Base-by-base conservation (phyloP, 2,888 invertebrate species). In the Bugula neritina region DNA sequence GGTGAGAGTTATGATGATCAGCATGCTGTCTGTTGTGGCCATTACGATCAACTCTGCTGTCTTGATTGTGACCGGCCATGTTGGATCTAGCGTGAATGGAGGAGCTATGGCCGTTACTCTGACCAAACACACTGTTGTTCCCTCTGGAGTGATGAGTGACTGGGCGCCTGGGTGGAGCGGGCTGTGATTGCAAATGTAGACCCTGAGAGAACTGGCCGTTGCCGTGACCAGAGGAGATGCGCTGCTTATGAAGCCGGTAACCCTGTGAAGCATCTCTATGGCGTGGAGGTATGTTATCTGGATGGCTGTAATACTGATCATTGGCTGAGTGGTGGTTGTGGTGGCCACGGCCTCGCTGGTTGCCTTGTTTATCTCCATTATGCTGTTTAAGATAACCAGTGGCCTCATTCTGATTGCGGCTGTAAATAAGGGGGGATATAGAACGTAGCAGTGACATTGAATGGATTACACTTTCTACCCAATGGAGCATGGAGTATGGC, bases 221-320 rank as follows among this genome's bases (percentile, higher is more conserved):
- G 5, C 5, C n/a, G 34, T 63, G 63, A 10, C 63, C 31, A 25
- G 63, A 10, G 10, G 43, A 13, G 5, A 63, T 31, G 63, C 63
- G 63, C 63, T 63, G 29, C 13, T 63, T 34, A 31, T 63, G 27
- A 31, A 25, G 21, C 10, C 63, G 27, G 63, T 63, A 21, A 25
- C 57, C 25, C 25, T 63, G 63, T 13, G 63, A 27, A 63, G 3
- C 31, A 10, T 63, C 27, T 5, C 63, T 25, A 25, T 25, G 63
- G 2, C 63, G 27, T 1, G 63, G 63, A 25, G 63, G 63, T 13
- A 63, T 34, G 31, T 63, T 63, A 31, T 63, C 63, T 17, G 27
- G 21, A 63, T 63, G 21, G 63, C 27, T 63, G 27, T 63, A 63
- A 31, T 63, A 25, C 27, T 27, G 27, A 17, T 63, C 63, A 63